Evolutionary conservation across 2,888 invertebrate species (phyloP).

Genomic region (Shargacucullia verbasci): DNA sequence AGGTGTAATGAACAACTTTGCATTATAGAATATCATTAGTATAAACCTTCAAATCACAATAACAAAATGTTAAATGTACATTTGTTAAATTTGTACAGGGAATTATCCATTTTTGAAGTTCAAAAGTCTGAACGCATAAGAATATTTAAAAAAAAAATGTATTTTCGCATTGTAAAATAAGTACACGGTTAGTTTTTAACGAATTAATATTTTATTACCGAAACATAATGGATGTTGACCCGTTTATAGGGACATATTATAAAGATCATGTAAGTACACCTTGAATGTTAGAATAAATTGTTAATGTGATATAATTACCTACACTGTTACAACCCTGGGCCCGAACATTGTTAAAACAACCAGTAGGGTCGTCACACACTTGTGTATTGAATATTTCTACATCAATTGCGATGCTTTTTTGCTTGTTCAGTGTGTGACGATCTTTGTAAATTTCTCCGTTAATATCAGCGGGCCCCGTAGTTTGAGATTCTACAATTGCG

Average conservation of each 20-base stretch:
- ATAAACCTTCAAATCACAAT: constrained; percentile 85
- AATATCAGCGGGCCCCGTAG: constrained; percentile 56
- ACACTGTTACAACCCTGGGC: constrained; percentile 79
- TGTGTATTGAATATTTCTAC: constrained; percentile 29
- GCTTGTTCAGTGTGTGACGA: constrained; percentile 45
- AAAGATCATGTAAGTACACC: constrained; percentile 76
- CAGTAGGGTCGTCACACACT: constrained; percentile 43
- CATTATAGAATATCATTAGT: constrained; percentile 53
- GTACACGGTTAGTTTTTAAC: constrained; percentile 84
- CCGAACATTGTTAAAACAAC: constrained; percentile 58
- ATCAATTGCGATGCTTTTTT: constrained; percentile 26
- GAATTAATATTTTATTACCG: constrained; percentile 87
- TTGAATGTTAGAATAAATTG: constrained; percentile 80
- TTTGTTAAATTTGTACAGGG: constrained; percentile 88
- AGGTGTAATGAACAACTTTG: constrained; percentile 58
- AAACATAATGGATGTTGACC: constrained; percentile 83
- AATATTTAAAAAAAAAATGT: constrained; percentile 71
- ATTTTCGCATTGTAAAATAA: constrained; percentile 88
- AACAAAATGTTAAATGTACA: constrained; percentile 84
- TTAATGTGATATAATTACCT: constrained; percentile 80
- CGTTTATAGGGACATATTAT: constrained; percentile 76
- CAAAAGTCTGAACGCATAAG: constrained; percentile 87
- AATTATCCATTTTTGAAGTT: constrained; percentile 83
- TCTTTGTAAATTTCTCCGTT: constrained; percentile 23
- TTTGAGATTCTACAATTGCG: constrained; percentile 77